phyloP scores from a whole-genome alignment of 2,888 invertebrate genomes.

The Dione vanillae region DNA sequence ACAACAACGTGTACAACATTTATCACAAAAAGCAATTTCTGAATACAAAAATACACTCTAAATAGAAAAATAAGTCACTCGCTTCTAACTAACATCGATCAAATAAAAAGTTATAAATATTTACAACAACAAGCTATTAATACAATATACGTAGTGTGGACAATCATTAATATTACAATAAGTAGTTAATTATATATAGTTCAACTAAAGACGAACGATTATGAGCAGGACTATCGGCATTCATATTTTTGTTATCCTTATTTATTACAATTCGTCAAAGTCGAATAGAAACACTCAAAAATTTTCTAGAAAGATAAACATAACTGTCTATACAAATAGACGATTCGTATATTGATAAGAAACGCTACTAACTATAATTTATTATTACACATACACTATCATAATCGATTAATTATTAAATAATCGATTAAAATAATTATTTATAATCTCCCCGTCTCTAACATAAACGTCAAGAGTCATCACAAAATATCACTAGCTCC shows the following conservation, averaged over 20 bases:
- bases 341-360: neutral
- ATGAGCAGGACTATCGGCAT: neutral
- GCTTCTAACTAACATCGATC: conserved; percentile 37
- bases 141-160: conserved; percentile 5
- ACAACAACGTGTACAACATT: conserved; percentile 40
- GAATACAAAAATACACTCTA: conserved; percentile 67
- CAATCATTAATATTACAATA: neutral
- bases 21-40: conserved; percentile 44
- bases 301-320: neutral
- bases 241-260: neutral
- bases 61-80: conserved; percentile 59
- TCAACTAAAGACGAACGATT: conserved; percentile 8
- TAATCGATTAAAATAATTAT: neutral
- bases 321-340: neutral
- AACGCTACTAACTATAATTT: conserved; percentile 3
- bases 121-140: conserved; percentile 30
- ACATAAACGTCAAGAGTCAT: conserved; percentile 21
- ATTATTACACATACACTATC: neutral
- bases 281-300: neutral
- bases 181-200: neutral
- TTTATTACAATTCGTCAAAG: no score
- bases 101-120: conserved; percentile 17
- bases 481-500: conserved; percentile 34
- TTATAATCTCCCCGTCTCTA: conserved; percentile 10
- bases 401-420: conserved; percentile 1